Evolutionary conservation across 2,888 invertebrate species (phyloP).

Genomic region (Noctua pronuba): DNA sequence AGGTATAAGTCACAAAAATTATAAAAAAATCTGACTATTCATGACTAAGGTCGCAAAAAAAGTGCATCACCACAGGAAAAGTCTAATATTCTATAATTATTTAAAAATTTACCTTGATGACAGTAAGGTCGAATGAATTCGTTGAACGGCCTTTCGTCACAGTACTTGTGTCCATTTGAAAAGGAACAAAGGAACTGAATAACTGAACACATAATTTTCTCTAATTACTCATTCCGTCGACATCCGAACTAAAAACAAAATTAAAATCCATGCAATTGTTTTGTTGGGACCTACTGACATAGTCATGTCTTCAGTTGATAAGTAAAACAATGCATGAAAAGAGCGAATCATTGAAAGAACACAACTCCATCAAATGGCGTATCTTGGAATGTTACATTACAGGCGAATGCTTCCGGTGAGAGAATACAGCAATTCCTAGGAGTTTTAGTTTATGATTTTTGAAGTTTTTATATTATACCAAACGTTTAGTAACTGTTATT

Average conservation of each 20-base stretch:
- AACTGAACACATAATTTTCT: slow-evolving; percentile 65
- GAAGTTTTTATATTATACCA: neutral
- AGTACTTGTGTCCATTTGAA: slow-evolving; percentile 27
- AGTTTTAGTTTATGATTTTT: neutral
- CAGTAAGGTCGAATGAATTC: slow-evolving; percentile 35
- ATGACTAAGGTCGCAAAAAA: slow-evolving; percentile 18
- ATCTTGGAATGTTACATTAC: neutral
- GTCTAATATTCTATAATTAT: slow-evolving; percentile 7
- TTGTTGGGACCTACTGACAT: neutral
- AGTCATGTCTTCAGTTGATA: neutral
- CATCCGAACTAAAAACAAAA: slow-evolving; percentile 27
- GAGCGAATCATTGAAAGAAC: neutral
- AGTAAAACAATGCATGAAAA: slow-evolving; percentile 4
- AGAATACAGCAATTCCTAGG: neutral
- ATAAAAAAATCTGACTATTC: neutral
- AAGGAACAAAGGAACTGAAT: slow-evolving; percentile 61
- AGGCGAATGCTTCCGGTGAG: neutral
- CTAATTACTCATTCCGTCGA: slow-evolving; percentile 69
- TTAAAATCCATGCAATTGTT: neutral
- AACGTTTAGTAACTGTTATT: neutral
- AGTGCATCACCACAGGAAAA: slow-evolving; percentile 29
- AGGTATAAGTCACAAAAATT: neutral
- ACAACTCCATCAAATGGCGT: neutral
- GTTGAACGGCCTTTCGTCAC: slow-evolving; percentile 26
- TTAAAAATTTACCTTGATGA: slow-evolving; percentile 33